Evolutionary conservation across 2,888 invertebrate genomes (phyloP), one percentile per base, ranked within the genome.

Genomic region (Stenotaenia linearis): DNA sequence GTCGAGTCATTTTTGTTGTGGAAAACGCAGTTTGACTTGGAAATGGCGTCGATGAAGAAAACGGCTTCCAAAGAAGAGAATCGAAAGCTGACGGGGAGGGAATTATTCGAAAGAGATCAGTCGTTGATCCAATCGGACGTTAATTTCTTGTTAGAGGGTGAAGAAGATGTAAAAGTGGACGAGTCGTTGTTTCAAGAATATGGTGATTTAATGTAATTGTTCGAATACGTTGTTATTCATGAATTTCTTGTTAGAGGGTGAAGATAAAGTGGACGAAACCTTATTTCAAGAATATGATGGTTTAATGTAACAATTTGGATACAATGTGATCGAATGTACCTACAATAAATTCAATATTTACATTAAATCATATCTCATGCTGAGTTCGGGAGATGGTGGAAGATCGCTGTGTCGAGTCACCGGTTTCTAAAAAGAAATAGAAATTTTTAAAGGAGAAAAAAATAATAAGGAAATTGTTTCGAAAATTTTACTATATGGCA

Each of bases 91-190:
- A 83, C 85, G 84, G 98, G 98, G 18, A 91, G 91, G 85, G 97
- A 99, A 87, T 88, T 98, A 79, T 99, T 99, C 89, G 90, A 98
- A 87, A 91, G 91, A 79, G 98, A 99, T 86, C 93, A 92, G 81
- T 94, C 97, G 0, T 90, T 99, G 82, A 95, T 94, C 87, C 95
- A 97, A 84, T 98, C 98, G 4, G 99, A 99, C 89, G 91, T 99
- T 80, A 94, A 96, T 87, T 98, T 96, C 89, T 89, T 97, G 82
- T 93, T 96, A 87, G 96, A 95, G 87, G 91, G 91, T 81, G 88
- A 86, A 45, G 93, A 92, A 86, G 90, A 91, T 82, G 94, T 97
- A 45, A 95, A 96, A 88, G 96, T 97, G 69, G 96, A 97, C 87
- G 96, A 97, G 86, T 93, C 95, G 23, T 87, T 97, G 21, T 97